Conservation (phyloP, 1,140 invertebrate species). For the Aphelenchoides besseyi region DNA sequence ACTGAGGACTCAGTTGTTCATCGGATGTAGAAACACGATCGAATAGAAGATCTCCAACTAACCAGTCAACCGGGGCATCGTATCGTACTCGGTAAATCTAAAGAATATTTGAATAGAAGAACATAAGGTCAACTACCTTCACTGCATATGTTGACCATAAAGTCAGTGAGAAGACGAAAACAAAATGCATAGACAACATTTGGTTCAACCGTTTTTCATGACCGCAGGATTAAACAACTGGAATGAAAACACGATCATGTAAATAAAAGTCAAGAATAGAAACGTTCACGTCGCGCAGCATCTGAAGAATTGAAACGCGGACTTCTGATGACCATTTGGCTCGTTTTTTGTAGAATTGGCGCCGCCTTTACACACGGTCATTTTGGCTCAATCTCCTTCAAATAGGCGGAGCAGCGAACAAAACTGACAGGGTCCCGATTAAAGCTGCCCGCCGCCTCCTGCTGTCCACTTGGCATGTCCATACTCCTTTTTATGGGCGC, state of each 20-base stretch:
- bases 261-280: too few species aligned
- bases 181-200: neutral
- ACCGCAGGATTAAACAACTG: neutral
- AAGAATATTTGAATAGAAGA: constrained; percentile 12
- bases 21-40: constrained; percentile 29
- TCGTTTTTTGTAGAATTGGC: neutral
- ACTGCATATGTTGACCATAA: neutral
- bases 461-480: neutral
- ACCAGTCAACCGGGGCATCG: constrained; percentile 43
- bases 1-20: constrained; percentile 35
- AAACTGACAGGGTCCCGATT: too few species aligned
- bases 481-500: neutral
- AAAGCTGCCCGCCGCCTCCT: too few species aligned
- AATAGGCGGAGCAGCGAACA: too few species aligned
- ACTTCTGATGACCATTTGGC: too few species aligned
- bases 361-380: neutral
- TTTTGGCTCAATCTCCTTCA: neutral
- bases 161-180: neutral
- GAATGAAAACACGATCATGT: neutral
- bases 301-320: too few species aligned
- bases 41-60: constrained; percentile 37
- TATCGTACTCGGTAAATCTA: constrained; percentile 34
- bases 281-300: too few species aligned
- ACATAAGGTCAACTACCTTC: neutral
- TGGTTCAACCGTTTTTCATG: neutral